Conservation (phyloP, 2,888 invertebrate genomes). For the Xylocampa areola region DNA sequence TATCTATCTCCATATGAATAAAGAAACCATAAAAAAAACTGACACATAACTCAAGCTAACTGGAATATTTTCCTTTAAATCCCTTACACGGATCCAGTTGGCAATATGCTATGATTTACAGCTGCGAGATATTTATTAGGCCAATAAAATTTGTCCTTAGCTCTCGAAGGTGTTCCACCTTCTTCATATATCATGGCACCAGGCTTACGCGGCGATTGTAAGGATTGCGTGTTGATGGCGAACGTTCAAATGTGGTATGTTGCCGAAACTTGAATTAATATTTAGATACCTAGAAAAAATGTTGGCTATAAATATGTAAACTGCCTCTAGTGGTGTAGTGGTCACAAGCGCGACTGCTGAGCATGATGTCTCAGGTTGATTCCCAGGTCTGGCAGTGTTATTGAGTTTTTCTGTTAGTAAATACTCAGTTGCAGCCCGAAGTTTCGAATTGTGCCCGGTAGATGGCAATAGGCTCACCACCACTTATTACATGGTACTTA, state of each 20-base stretch:
- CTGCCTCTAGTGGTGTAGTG: too few species aligned
- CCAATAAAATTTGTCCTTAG: constrained; percentile 77
- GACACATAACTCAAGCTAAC: constrained; percentile 43
- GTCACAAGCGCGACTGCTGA: too few species aligned
- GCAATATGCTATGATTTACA: constrained; percentile 75
- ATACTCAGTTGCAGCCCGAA: too few species aligned
- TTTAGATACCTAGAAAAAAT: too few species aligned
- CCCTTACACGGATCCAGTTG: constrained; percentile 58
- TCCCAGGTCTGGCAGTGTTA: too few species aligned
- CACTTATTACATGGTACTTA: too few species aligned
- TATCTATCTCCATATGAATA: constrained; percentile 1
- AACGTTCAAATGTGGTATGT: not conserved
- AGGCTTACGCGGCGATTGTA: constrained; percentile 7
- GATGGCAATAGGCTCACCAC: too few species aligned
- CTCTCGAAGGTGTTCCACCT: constrained; percentile 57
- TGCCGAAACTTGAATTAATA: too few species aligned
- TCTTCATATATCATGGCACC: constrained; percentile 61
- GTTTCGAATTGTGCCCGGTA: too few species aligned
- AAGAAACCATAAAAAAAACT: constrained; percentile 19
- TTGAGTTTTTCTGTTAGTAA: too few species aligned
- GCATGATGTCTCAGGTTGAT: too few species aligned
- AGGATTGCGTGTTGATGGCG: constrained; percentile 10
- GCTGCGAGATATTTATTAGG: constrained; percentile 72
- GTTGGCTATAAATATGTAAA: too few species aligned
- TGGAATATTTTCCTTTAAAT: constrained; percentile 63